Evolutionary conservation across 2,888 invertebrate genomes (phyloP).

Genomic region (Andrena bucephala): DNA sequence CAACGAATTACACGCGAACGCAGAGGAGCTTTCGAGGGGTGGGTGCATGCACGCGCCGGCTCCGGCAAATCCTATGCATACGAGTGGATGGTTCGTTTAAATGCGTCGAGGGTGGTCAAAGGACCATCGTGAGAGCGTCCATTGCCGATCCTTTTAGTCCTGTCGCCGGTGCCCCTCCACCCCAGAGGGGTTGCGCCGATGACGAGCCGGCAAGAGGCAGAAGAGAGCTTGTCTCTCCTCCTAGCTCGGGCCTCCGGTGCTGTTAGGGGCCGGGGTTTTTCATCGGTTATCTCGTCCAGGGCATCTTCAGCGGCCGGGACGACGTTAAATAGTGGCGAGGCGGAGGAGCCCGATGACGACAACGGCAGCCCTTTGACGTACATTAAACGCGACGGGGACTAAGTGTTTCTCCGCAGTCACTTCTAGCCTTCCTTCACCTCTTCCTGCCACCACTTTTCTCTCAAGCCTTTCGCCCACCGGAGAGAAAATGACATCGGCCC

Average conservation of each 20-base stretch:
- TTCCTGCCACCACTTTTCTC: conserved; percentile 55
- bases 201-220: not conserved
- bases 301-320: conserved; percentile 68
- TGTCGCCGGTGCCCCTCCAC: conserved; percentile 14
- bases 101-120: conserved; percentile 45
- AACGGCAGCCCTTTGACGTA: conserved; percentile 76
- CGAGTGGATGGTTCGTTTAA: conserved; percentile 27
- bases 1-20: not conserved
- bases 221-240: not conserved
- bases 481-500: conserved; percentile 62
- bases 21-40: not conserved
- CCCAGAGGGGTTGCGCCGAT: not conserved
- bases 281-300: conserved; percentile 71
- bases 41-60: not conserved
- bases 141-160: conserved; percentile 50
- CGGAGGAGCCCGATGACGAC: conserved; percentile 52
- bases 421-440: conserved; percentile 59
- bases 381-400: conserved; percentile 77
- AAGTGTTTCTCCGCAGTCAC: conserved; percentile 76
- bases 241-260: not conserved
- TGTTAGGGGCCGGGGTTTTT: conserved; percentile 61
- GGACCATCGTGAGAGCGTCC: conserved; percentile 23
- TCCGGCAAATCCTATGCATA: not conserved
- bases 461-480: conserved; percentile 58
- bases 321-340: conserved; percentile 73